Percentiles rank a stretch among this genome's conserved stretches.
Conservation (phyloP, 2,888 invertebrate species). For the Agonopterix heracliana region DNA sequence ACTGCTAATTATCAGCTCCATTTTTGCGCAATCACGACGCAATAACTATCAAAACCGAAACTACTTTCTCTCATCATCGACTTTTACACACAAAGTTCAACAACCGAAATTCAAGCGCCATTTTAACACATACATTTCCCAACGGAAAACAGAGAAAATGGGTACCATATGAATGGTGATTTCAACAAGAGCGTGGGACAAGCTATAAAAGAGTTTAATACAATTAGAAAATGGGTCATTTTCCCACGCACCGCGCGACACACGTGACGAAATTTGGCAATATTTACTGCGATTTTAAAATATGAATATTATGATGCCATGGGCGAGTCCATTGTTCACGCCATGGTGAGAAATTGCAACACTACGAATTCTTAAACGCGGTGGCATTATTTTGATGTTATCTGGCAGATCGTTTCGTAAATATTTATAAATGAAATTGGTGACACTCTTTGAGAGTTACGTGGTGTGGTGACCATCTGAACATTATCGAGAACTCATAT, state of each 20-base stretch:
- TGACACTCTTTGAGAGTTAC: no score
- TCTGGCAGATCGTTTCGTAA: no score
- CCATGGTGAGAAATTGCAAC: neutral
- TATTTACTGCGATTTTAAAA: neutral
- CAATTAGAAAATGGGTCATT: conserved; percentile 1
- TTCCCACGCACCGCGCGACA: conserved; percentile 6
- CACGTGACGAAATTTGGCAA: conserved; percentile 8
- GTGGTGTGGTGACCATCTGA: no score
- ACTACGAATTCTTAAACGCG: no score
- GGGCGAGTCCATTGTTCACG: neutral
- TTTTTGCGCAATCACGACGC: neutral
- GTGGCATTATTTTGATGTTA: no score
- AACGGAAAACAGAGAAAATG: conserved; percentile 33
- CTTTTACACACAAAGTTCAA: no score
- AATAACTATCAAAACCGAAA: no score
- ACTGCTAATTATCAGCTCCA: no score
- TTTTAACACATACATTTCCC: conserved; percentile 22
- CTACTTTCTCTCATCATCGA: no score
- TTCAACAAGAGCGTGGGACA: conserved; percentile 24
- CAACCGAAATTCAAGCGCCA: conserved; percentile 4
- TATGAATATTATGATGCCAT: conserved; percentile 5
- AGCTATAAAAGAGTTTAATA: neutral
- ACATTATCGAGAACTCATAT: no score
- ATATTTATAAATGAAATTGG: no score
- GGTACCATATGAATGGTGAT: conserved; percentile 15